Evolutionary conservation across 2,888 invertebrate genomes (phyloP).

Genomic region (Phyllotreta striolata): DNA sequence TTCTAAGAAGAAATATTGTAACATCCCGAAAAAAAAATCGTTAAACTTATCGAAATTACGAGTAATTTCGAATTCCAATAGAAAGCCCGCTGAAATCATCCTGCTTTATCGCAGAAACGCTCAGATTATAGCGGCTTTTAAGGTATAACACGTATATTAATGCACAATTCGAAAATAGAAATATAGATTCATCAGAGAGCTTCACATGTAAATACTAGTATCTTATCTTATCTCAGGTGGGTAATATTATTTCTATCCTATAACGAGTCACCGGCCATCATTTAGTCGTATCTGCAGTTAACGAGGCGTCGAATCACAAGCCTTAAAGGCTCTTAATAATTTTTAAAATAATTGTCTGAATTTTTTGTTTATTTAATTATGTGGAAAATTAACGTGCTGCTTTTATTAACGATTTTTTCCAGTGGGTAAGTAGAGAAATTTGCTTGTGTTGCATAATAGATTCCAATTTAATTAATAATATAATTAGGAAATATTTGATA

Average conservation of each 20-base stretch:
- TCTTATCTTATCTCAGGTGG: constrained; percentile 38
- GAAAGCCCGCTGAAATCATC: background rate
- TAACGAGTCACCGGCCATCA: constrained; percentile 19
- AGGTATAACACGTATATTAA: constrained; percentile 3
- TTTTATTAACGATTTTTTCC: too few relatives aligned
- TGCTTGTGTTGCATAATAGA: too few relatives aligned
- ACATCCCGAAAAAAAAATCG: too few relatives aligned
- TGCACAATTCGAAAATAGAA: background rate
- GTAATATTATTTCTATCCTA: constrained; percentile 28
- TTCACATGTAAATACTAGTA: constrained; percentile 26
- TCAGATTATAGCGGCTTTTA: background rate
- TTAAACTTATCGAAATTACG: too few relatives aligned
- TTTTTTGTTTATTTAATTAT: background rate
- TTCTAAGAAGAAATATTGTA: too few relatives aligned
- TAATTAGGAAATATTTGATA: too few relatives aligned
- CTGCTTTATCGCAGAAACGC: background rate
- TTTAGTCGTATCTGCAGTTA: constrained; percentile 18
- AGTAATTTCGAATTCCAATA: too few relatives aligned
- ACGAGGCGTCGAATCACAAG: constrained; percentile 17
- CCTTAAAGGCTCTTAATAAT: constrained; percentile 7
- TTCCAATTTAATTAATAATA: too few relatives aligned
- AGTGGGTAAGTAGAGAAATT: too few relatives aligned
- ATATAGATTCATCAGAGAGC: constrained; percentile 16
- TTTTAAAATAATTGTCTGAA: constrained; percentile 1
- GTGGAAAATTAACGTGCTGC: background rate